Conservation (phyloP, 2,888 invertebrate genomes). For the Diloba caeruleocephala region DNA sequence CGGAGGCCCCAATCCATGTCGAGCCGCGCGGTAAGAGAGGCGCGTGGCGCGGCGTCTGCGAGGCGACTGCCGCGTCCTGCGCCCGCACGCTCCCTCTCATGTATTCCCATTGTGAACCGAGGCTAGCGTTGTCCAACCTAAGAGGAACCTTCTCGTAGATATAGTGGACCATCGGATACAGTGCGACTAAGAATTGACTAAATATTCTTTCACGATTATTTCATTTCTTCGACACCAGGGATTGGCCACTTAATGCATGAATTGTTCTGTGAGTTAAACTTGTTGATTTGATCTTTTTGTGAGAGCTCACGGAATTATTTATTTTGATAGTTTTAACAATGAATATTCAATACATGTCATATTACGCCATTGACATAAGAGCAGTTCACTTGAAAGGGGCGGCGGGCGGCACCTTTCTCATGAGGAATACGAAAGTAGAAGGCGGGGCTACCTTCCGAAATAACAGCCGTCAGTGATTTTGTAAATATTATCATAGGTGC, state of each 20-base stretch:
- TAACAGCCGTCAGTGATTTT: background rate
- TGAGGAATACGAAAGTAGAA: background rate
- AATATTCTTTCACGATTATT: constrained; percentile 1
- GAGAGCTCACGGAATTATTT: no score
- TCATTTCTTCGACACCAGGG: no score
- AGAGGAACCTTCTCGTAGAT: constrained; percentile 64
- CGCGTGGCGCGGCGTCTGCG: constrained; percentile 83
- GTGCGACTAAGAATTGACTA: constrained; percentile 41
- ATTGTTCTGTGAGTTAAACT: no score
- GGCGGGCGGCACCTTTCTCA: no score
- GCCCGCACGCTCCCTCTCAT: constrained; percentile 75
- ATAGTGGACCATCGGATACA: constrained; percentile 57
- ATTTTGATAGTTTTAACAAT: no score
- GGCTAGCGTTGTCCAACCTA: constrained; percentile 71
- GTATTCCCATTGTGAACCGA: constrained; percentile 73
- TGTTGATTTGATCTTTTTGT: no score
- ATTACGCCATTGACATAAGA: no score
- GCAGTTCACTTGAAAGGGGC: no score
- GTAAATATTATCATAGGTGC: no score
- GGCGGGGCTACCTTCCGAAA: constrained; percentile 2
- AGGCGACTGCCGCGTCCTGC: constrained; percentile 86
- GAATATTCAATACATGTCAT: no score
- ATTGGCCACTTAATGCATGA: no score
- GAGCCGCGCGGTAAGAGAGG: constrained; percentile 64
- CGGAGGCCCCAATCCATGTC: constrained; percentile 88